Conservation (phyloP, 2,888 invertebrate genomes). For the Cistogaster globosa region DNA sequence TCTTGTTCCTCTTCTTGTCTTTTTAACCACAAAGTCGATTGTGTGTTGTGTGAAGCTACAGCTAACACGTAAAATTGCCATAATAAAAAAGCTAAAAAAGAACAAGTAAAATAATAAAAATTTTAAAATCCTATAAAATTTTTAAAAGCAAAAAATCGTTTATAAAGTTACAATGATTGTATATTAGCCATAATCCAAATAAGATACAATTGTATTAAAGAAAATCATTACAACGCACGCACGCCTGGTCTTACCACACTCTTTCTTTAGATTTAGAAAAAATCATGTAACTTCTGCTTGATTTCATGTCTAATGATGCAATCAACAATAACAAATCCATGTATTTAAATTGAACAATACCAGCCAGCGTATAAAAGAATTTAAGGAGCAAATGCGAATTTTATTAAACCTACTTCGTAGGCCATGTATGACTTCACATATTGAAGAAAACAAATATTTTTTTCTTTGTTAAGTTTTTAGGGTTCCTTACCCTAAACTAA, state of each 20-base stretch:
- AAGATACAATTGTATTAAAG: slow-evolving; percentile 27
- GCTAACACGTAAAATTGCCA: slow-evolving; percentile 58
- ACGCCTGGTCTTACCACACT: slow-evolving; percentile 51
- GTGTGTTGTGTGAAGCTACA: slow-evolving; percentile 36
- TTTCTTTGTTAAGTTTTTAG: too few species aligned
- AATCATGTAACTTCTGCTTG: slow-evolving; percentile 70
- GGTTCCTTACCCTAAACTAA: too few species aligned
- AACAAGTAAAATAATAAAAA: slow-evolving; percentile 60
- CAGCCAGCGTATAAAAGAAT: background rate
- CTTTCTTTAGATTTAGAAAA: slow-evolving; percentile 14
- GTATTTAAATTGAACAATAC: slow-evolving; percentile 49
- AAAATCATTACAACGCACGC: slow-evolving; percentile 43
- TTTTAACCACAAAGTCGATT: background rate
- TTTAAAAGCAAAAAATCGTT: slow-evolving; percentile 3
- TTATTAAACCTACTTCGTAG: background rate
- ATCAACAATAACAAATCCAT: slow-evolving; percentile 67
- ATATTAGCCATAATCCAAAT: slow-evolving; percentile 37
- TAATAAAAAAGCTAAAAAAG: slow-evolving; percentile 59
- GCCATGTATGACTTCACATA: too few species aligned
- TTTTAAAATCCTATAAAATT: slow-evolving; percentile 64
- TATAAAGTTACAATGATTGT: slow-evolving; percentile 13
- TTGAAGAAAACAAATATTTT: too few species aligned
- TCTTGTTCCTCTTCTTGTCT: too few species aligned
- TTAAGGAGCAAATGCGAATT: background rate
- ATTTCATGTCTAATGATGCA: slow-evolving; percentile 72